Evolutionary conservation across 2,888 invertebrate species (phyloP).

Genomic region (Ophion ellenae): DNA sequence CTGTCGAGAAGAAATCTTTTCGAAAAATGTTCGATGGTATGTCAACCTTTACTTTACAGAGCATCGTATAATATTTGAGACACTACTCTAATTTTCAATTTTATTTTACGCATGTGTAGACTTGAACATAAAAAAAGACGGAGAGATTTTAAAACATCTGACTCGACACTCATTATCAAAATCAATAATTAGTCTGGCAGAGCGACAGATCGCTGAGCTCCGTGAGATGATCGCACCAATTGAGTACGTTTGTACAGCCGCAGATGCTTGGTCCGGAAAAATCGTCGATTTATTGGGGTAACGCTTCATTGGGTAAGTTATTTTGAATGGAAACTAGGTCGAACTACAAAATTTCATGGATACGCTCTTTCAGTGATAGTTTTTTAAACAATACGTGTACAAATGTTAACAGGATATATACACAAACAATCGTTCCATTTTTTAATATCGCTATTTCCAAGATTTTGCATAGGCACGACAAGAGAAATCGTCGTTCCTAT

Average conservation of each 20-base stretch:
- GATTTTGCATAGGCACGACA: background rate
- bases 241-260: constrained; percentile 35
- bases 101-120: too few relatives aligned
- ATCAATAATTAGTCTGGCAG: too few relatives aligned
- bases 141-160: too few relatives aligned
- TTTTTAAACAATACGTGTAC: too few relatives aligned
- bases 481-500: background rate
- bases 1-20: constrained; percentile 17
- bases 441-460: background rate
- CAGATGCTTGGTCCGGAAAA: constrained; percentile 34
- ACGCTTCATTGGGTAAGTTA: constrained; percentile 39
- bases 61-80: too few relatives aligned
- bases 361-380: background rate
- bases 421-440: too few relatives aligned
- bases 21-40: constrained; percentile 21
- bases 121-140: too few relatives aligned
- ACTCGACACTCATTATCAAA: too few relatives aligned
- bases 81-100: too few relatives aligned
- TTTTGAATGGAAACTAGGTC: background rate
- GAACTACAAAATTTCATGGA: background rate
- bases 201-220: too few relatives aligned
- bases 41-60: background rate
- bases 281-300: constrained; percentile 39
- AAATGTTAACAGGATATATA: too few relatives aligned
- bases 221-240: constrained; percentile 6